phyloP scores from a whole-genome alignment of 2,797 vertebrate species.

The Erethizon dorsatum region DNA sequence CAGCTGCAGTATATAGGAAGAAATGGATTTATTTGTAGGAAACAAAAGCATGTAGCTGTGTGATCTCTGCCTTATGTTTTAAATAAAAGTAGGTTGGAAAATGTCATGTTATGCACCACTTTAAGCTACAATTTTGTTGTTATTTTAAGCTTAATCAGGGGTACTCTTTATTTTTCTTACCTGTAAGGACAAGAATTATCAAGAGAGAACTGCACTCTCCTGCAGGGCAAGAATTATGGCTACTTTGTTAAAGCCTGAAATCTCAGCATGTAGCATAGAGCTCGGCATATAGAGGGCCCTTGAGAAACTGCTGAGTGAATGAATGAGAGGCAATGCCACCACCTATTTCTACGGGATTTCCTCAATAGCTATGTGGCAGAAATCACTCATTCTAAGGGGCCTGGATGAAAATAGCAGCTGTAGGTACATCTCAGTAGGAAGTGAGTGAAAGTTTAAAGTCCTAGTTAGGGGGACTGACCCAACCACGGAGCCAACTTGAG shows the following conservation, averaged over 20 bases:
- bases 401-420: background rate
- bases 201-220: background rate
- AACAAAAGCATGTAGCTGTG: background rate
- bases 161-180: slow-evolving; percentile 30
- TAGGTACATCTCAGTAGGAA: background rate
- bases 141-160: background rate
- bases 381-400: background rate
- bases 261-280: background rate
- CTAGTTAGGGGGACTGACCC: background rate
- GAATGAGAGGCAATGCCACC: background rate
- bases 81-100: background rate
- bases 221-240: background rate
- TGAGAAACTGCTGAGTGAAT: background rate
- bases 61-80: slow-evolving; percentile 2
- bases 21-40: background rate
- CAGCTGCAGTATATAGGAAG: background rate
- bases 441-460: background rate
- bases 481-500: background rate
- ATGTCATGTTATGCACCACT: background rate
- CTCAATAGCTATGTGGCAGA: background rate
- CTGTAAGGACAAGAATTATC: background rate
- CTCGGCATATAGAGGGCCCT: background rate
- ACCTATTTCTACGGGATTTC: background rate
- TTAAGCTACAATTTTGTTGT: background rate
- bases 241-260: background rate